Conservation (phyloP, 2,797 vertebrate species). For the Periparus ater region DNA sequence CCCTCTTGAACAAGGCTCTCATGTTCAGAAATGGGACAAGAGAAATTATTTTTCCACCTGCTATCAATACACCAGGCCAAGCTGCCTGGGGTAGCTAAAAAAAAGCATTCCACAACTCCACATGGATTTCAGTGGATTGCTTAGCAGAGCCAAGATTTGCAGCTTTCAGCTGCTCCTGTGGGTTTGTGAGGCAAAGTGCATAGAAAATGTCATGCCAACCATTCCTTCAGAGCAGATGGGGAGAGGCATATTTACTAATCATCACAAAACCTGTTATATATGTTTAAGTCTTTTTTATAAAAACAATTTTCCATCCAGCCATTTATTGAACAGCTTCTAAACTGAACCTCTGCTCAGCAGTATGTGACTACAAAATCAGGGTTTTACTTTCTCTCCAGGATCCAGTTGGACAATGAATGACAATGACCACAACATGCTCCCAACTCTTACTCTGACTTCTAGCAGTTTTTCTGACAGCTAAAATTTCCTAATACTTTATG, state of each 20-base stretch:
- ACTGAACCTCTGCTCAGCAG: neutral
- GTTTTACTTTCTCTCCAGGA: neutral
- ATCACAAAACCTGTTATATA: neutral
- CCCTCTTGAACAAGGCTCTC: neutral
- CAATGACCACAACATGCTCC: neutral
- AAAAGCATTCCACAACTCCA: neutral
- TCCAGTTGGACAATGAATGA: neutral
- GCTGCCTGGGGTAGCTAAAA: constrained; percentile 10
- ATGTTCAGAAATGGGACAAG: neutral
- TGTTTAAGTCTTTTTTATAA: neutral
- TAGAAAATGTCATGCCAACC: constrained; percentile 20
- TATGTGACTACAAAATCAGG: neutral
- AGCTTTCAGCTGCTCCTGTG: constrained; percentile 46
- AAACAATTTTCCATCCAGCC: neutral
- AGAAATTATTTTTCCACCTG: constrained; percentile 36
- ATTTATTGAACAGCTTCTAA: neutral
- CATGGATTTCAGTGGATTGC: constrained; percentile 31
- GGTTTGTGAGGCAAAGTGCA: constrained; percentile 21
- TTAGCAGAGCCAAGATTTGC: constrained; percentile 44
- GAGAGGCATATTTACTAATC: neutral
- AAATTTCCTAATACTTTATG: neutral
- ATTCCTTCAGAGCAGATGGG: constrained; percentile 41
- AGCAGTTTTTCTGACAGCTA: neutral
- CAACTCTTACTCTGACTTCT: neutral
- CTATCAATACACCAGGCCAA: neutral